These are phyloP conservation scores for Pteromalus puparum DNA, from an alignment of 1,140 invertebrate genomes.

Conservation along the genomic window DNA sequence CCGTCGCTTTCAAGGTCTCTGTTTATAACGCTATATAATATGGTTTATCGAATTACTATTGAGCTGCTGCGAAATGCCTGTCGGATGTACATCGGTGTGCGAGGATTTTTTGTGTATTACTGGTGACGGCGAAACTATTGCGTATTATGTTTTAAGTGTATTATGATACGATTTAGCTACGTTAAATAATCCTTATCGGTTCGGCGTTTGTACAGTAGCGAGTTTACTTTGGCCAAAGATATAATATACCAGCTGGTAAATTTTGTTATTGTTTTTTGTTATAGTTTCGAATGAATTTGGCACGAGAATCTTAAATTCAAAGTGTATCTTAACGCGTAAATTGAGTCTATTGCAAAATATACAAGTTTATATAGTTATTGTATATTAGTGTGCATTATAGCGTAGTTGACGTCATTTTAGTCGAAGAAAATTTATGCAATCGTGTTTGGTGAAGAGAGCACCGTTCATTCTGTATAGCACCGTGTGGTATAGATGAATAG, in stretches of 20 bases:
- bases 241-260: not conserved
- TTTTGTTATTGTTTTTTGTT: not conserved
- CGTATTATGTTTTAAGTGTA: not conserved
- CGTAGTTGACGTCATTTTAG: not conserved
- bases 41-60: not conserved
- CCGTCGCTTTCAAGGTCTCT: not conserved
- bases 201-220: not conserved
- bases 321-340: not conserved
- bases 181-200: not conserved
- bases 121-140: too few relatives aligned
- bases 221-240: conserved; percentile 38
- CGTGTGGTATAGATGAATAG: conserved; percentile 43
- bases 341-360: conserved; percentile 30
- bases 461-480: conserved; percentile 53
- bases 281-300: conserved; percentile 23
- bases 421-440: not conserved
- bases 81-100: not conserved
- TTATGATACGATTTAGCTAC: not conserved
- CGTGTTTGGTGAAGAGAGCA: conserved; percentile 54
- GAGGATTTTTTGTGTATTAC: not conserved
- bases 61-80: not conserved
- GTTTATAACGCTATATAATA: not conserved
- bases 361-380: not conserved
- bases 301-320: conserved; percentile 22
- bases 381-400: not conserved